A percentile compares a stretch with the other conserved stretches of the same genome.
phyloP scores from a whole-genome alignment of 2,113 vertebrate species.

The Pachypanchax playfairii region DNA sequence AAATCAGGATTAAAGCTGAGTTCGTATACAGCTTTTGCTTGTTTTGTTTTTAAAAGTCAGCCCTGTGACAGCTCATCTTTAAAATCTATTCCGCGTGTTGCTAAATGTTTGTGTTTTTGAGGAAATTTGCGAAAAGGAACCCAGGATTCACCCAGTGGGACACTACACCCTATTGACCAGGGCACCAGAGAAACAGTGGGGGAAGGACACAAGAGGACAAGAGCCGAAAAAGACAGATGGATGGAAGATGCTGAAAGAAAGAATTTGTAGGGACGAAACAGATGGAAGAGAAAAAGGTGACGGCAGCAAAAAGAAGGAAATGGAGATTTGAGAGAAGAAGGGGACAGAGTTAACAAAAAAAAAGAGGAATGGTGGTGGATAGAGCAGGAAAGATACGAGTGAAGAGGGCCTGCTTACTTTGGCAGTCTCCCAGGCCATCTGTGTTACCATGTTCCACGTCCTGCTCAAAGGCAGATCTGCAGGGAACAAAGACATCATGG shows the following conservation, averaged over 20 bases:
- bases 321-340: slow-evolving; percentile 33
- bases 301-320: slow-evolving; percentile 49
- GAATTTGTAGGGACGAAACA: slow-evolving; percentile 65
- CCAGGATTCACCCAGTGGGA: slow-evolving; percentile 51
- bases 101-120: slow-evolving; percentile 55
- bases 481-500: slow-evolving; percentile 82
- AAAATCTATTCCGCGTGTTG: slow-evolving; percentile 30
- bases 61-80: slow-evolving; percentile 38
- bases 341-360: slow-evolving; percentile 50
- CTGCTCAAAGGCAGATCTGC: slow-evolving; percentile 95
- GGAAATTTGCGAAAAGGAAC: slow-evolving; percentile 49
- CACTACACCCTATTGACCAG: slow-evolving; percentile 59
- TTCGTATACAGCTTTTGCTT: slow-evolving; percentile 33
- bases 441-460: slow-evolving; percentile 97
- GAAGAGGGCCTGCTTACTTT: slow-evolving; percentile 92
- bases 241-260: slow-evolving; percentile 66
- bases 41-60: slow-evolving; percentile 44
- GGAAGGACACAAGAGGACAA: slow-evolving; percentile 46
- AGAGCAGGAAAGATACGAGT: slow-evolving; percentile 73
- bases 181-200: slow-evolving; percentile 53
- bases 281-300: slow-evolving; percentile 64
- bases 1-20: slow-evolving; percentile 23
- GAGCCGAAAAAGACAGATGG: slow-evolving; percentile 68
- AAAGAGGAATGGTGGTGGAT: slow-evolving; percentile 37
- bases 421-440: slow-evolving; percentile 99